Evolutionary conservation across 2,888 invertebrate species (phyloP), one percentile per base, ranked within the genome.

Genomic region (Lepidochrysops patricia): DNA sequence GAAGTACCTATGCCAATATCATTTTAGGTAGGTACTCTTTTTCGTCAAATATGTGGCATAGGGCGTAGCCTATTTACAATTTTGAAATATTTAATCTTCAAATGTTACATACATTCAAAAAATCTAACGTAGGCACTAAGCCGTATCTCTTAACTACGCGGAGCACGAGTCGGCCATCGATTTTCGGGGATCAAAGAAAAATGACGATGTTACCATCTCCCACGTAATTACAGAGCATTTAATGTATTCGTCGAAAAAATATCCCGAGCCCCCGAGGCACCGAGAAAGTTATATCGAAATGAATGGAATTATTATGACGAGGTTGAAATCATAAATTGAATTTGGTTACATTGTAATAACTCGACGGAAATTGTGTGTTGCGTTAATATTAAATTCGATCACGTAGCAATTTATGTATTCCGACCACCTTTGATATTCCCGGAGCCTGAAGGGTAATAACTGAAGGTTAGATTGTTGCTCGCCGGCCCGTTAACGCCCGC

Each of bases 261-360:
- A 7, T 13, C 52, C 15, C 27, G 23, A 23, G 43, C 9, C 43
- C 19, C 19, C 19, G 7, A 6, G 52, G 27, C 52, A 26, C 26
- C 29, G 29, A 48, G 23, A 58, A 49, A 23, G 78, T 74, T 75
- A 76, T 76, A 72, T 72, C 72, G 68, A 72, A 70, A 67, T 68
- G 72, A 75, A 73, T 82, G 81, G 82, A 80, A 84, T 84, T 84
- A 82, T 84, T 82, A 79, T 79, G 80, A 85, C 80, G 78, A 75
- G 80, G 79, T 73, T 73, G 75, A 70, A 72, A 75, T 73, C 70
- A 77, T 79, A 85, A 85, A 87, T 86, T 85, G 84, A 84, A 86
- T 87, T 85, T 80, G 82, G 84, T 81, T 85, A 81, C 77, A 80
- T 76, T 82, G 79, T 87, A 87, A 88, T 86, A 84, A 86, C 82